phyloP scores from a whole-genome alignment of 2,797 vertebrate genomes.

The Leucoraja ocellata region DNA sequence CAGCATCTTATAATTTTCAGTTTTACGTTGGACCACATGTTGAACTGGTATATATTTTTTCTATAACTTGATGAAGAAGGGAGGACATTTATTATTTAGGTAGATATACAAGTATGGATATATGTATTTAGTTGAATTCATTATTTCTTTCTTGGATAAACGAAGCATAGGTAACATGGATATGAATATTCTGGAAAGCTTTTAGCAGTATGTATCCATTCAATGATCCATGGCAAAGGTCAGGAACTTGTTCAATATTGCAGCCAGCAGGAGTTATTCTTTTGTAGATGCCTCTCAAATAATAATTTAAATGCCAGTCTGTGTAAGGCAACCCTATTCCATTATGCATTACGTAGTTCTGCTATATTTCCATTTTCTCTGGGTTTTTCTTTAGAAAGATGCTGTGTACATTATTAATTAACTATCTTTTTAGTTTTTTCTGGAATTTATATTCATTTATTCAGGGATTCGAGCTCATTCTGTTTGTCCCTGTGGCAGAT shows the following conservation, averaged over 20 bases:
- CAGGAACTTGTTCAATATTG: constrained; percentile 2
- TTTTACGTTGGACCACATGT: background rate
- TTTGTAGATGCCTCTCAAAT: background rate
- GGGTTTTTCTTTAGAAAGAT: background rate
- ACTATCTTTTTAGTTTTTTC: background rate
- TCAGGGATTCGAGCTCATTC: background rate
- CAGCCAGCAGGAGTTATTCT: background rate
- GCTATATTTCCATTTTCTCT: background rate
- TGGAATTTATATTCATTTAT: background rate
- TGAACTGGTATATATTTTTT: background rate
- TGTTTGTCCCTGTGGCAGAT: background rate
- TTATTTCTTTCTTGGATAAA: background rate
- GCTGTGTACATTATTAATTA: background rate
- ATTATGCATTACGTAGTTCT: constrained; percentile 20
- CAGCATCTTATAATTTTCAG: background rate
- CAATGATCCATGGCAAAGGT: constrained; percentile 5
- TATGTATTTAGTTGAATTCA: background rate
- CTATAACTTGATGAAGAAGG: background rate
- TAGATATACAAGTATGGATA: too few relatives aligned
- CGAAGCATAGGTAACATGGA: background rate
- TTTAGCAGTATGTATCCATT: background rate
- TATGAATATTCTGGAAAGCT: background rate
- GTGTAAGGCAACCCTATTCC: background rate
- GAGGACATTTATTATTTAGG: background rate
- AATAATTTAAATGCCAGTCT: background rate